Base-by-base conservation (phyloP, 37 sponge, comb jelly and placozoan genomes). In the Amphimedon queenslandica region DNA sequence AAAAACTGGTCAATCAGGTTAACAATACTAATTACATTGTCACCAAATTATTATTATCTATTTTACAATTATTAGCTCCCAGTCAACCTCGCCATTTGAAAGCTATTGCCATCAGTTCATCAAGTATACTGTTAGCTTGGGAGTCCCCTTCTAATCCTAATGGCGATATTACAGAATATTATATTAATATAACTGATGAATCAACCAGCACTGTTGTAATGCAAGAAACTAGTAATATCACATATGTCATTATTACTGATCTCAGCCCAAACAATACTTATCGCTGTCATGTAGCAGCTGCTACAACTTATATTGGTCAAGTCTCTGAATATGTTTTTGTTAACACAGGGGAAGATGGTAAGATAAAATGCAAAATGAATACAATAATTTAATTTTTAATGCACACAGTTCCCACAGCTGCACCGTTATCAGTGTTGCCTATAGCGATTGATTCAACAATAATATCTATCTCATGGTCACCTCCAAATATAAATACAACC, bases 81-180 rank as follows among this genome's bases (percentile, higher is more conserved):
- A n/a, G n/a, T n/a, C n/a, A n/a, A n/a, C n/a, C n/a, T n/a, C n/a
- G n/a, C n/a, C n/a, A n/a, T n/a, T n/a, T n/a, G n/a, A n/a, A n/a
- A n/a, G n/a, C n/a, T n/a, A n/a, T n/a, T 47, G 51, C 13, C 8
- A 8, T 18, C 8, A 13, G 51, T 13, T 47, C 51, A 18, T 18
- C 51, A 47, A 47, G 51, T 47, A 13, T 47, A 47, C 51, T 47
- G 13, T 13, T 47, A 47, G 8, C 51, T 8, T 75, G 76, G 76
- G 43, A 53, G 41, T 21, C 76, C 43, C 78, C 78, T 58, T 57
- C 65, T 6, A 30, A 67, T n/a, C 69, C 23, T 25, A 78, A 78
- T 78, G 78, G 78, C 35, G 60, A 39, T 6, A 69, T 78, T 25
- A 42, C 27, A 1, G 24, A 56, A 20, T 78, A 78, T 60, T 57